Conservation (phyloP, 2,888 invertebrate genomes). For the Catocala fraxini region DNA sequence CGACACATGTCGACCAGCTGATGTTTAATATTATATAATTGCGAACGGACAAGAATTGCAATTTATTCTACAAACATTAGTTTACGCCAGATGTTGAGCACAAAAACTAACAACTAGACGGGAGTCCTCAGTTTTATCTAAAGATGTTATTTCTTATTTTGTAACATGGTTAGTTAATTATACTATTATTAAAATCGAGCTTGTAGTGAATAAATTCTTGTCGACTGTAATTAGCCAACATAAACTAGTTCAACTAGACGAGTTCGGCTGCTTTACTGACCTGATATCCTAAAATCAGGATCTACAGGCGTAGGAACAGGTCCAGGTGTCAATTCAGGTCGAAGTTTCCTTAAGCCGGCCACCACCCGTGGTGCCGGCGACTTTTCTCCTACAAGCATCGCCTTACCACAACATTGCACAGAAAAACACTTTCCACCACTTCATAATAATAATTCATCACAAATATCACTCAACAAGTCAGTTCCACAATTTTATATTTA, state of each 20-base stretch:
- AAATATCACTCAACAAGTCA: conserved; percentile 44
- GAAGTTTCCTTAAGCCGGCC: conserved; percentile 83
- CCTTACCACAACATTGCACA: conserved; percentile 77
- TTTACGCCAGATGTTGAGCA: conserved; percentile 32
- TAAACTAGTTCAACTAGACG: not conserved
- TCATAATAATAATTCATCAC: conserved; percentile 59
- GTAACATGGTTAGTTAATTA: not conserved
- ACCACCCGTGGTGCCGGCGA: conserved; percentile 86
- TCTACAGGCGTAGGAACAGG: conserved; percentile 79
- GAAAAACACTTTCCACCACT: conserved; percentile 69
- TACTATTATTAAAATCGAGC: conserved; percentile 15
- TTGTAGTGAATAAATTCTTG: conserved; percentile 14
- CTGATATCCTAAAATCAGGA: conserved; percentile 83
- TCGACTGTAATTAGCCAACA: no score
- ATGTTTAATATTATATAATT: conserved; percentile 15
- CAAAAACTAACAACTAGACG: conserved; percentile 30
- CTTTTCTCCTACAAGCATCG: conserved; percentile 84
- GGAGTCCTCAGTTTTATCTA: no score
- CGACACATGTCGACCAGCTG: conserved; percentile 36
- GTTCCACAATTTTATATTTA: conserved; percentile 40
- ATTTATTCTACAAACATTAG: conserved; percentile 8
- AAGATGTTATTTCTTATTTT: no score
- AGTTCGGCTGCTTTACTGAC: conserved; percentile 54
- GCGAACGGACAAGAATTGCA: conserved; percentile 1
- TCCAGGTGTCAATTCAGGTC: conserved; percentile 82